Base-by-base conservation (phyloP, 1,140 invertebrate species). In the Ostrea denselamellosa region DNA sequence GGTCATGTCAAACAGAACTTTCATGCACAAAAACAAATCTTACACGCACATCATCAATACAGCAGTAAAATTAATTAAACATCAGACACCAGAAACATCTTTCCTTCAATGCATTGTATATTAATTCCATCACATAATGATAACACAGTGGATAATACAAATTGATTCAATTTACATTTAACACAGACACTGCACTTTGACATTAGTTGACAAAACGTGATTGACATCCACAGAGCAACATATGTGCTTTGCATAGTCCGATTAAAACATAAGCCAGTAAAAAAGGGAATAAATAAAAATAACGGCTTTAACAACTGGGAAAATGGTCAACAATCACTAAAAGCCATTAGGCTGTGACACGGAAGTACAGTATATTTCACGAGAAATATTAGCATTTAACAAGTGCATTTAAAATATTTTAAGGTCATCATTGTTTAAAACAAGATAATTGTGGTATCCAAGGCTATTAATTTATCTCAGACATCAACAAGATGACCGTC, bases 21-120 rank as follows among this genome's bases (percentile, higher is more conserved):
- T 77, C 68, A 77, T 77, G 68, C 68, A 77, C 68, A 34, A 77
- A 77, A 34, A 77, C 68, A 77, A 77, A 77, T 77, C 68, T 77
- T 28, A 12, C 68, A 77, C 25, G 28, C 68, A 77, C 68, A 25
- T 28, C 28, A 14, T 28, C 22, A 28, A 77, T 77, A 77, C 68
- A 77, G 68, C 68, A 77, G 68, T 25, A 77, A 34, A 28, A 28
- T 19, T 19, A 19, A 62, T 28, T 71, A 12, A 71, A 71, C 65
- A 28, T 77, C 68, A 28, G 68, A 77, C 68, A 77, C 68, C 12
- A 77, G 12, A 62, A 44, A 77, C 22, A 77, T 77, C 68, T 77
- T 22, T 25, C 56, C 68, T 77, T 34, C 10, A 77, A 77, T 77
- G 68, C 68, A 22, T 77, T 28, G 68, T 77, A 77, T 28, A 77